Conservation (phyloP, 2,797 vertebrate species). For the Pachyuromys duprasi region DNA sequence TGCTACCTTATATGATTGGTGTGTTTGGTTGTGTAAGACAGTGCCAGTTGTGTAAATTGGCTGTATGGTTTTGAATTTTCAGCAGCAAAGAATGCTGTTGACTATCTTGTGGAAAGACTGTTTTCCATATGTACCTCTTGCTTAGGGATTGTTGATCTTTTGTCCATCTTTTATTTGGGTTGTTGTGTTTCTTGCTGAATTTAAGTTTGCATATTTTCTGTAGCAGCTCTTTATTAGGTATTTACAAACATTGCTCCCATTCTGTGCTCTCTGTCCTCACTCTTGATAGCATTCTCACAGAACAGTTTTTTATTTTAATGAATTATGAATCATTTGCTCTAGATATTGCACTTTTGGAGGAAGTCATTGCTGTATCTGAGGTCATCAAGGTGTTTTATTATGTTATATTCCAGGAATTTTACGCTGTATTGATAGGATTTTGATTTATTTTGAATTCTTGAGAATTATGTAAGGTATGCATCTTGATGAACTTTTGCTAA, state of each 20-base stretch:
- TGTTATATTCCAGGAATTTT: background rate
- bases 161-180: background rate
- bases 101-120: background rate
- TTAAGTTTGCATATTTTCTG: background rate
- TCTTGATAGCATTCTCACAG: background rate
- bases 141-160: background rate
- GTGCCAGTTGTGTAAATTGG: background rate
- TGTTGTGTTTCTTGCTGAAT: background rate
- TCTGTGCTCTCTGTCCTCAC: background rate
- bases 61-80: background rate
- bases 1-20: background rate
- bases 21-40: background rate
- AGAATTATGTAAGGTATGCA: background rate
- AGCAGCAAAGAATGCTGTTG: background rate
- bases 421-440: background rate
- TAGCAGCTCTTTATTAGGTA: background rate
- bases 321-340: background rate
- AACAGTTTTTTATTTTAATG: background rate
- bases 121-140: background rate
- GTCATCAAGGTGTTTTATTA: background rate
- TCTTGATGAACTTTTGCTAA: background rate
- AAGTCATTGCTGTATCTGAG: background rate
- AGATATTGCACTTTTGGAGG: background rate
- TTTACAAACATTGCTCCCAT: background rate
- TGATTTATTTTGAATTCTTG: constrained; percentile 24